These are phyloP conservation scores for Leucania comma DNA, from an alignment of 2,888 invertebrate genomes.

Conservation along the genomic window DNA sequence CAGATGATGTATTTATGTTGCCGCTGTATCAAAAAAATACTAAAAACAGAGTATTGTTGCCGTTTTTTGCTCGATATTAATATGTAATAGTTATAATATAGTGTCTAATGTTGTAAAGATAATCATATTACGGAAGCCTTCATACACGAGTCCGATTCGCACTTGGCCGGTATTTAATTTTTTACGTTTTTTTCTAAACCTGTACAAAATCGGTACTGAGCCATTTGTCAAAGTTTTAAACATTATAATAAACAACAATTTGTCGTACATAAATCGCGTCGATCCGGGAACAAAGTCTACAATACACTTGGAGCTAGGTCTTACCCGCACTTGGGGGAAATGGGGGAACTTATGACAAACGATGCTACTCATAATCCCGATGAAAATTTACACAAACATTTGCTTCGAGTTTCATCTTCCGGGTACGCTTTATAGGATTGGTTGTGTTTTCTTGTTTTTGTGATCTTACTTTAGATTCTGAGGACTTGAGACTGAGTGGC, in stretches of 20 bases:
- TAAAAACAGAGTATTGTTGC: no score
- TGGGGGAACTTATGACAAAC: constrained; percentile 64
- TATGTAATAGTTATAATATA: no score
- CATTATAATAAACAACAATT: constrained; percentile 48
- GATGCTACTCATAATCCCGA: constrained; percentile 56
- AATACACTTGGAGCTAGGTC: constrained; percentile 57
- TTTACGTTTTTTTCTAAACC: no score
- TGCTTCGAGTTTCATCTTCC: constrained; percentile 49
- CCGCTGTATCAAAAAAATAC: no score
- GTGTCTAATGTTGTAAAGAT: no score
- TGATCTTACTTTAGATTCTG: neutral
- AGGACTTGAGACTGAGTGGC: neutral
- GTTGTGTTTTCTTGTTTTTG: constrained; percentile 39
- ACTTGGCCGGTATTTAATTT: no score
- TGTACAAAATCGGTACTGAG: no score
- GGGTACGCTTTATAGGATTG: constrained; percentile 7
- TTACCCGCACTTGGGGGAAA: constrained; percentile 51
- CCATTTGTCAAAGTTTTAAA: neutral
- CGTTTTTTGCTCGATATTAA: no score
- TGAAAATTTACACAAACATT: constrained; percentile 63
- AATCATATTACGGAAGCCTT: no score
- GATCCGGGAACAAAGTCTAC: constrained; percentile 52
- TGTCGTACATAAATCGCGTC: constrained; percentile 54
- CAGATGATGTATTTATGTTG: no score
- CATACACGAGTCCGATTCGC: no score